Conservation (phyloP, 2,888 invertebrate species). For the Alloscopus bannaensis region DNA sequence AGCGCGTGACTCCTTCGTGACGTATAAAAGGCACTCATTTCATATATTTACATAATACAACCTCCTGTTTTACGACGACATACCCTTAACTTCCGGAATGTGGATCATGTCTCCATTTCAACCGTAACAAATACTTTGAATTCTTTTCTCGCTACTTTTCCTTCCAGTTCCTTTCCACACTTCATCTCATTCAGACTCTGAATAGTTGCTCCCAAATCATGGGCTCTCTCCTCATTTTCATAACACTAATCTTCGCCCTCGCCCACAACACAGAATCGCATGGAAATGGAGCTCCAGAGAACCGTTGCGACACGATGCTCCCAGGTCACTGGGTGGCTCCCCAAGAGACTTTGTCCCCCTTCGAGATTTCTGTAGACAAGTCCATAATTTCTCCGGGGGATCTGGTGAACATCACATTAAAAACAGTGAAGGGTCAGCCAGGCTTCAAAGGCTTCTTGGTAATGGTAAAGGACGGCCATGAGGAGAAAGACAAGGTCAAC, state of each 20-base stretch:
- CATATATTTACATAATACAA: too few relatives aligned
- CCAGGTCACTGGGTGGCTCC: conserved; percentile 61
- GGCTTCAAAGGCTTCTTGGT: conserved; percentile 61
- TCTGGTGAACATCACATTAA: conserved; percentile 44
- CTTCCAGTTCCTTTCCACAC: not conserved
- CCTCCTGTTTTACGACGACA: too few relatives aligned
- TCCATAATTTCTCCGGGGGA: conserved; percentile 34
- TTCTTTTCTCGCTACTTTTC: too few relatives aligned
- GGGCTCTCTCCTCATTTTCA: not conserved
- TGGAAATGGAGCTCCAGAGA: conserved; percentile 57
- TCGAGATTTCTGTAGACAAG: conserved; percentile 36
- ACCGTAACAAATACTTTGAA: too few relatives aligned
- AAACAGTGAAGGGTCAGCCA: conserved; percentile 18
- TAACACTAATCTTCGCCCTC: not conserved
- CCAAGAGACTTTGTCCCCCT: conserved; percentile 46
- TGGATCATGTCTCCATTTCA: too few relatives aligned
- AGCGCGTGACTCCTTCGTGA: too few relatives aligned
- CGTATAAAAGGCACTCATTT: too few relatives aligned
- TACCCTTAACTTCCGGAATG: too few relatives aligned
- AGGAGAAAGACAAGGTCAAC: conserved; percentile 22
- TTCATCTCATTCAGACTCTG: not conserved
- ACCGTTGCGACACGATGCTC: conserved; percentile 52
- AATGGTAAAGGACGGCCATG: conserved; percentile 38
- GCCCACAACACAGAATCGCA: conserved; percentile 10
- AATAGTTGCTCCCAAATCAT: not conserved